phyloP scores from a whole-genome alignment of 92 coral and sea anemone species.

The Parazoanthus swiftii region DNA sequence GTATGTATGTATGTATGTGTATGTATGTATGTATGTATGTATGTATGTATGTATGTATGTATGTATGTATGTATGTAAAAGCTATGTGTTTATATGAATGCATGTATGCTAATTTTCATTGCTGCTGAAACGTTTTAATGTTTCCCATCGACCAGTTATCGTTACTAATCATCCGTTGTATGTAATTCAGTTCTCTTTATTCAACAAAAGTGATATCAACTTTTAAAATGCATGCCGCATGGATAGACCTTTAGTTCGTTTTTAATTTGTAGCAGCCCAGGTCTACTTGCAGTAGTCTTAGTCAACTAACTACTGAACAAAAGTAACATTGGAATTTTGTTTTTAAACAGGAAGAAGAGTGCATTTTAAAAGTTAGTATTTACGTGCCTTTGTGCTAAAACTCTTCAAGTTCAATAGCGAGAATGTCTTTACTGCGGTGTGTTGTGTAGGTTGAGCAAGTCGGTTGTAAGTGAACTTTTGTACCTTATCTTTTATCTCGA shows the following conservation, averaged over 20 bases:
- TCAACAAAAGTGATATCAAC: neutral
- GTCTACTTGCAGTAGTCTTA: neutral
- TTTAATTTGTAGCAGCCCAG: neutral
- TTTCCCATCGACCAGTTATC: neutral
- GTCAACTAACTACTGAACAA: neutral
- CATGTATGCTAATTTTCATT: too few relatives aligned
- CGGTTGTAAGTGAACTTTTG: neutral
- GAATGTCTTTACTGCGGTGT: neutral
- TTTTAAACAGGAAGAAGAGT: constrained; percentile 44
- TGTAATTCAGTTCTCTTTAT: too few relatives aligned
- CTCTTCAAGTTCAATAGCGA: neutral
- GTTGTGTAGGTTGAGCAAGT: neutral
- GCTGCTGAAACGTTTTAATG: too few relatives aligned
- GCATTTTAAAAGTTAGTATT: constrained; percentile 45
- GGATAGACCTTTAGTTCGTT: neutral
- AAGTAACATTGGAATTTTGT: constrained; percentile 7
- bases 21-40: neutral
- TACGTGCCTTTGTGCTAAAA: neutral
- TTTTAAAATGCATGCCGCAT: neutral
- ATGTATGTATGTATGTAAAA: neutral
- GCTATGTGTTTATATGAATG: too few relatives aligned
- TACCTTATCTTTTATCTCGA: neutral
- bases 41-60: neutral
- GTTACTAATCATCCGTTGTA: neutral
- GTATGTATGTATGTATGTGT: neutral